Conservation (phyloP, 1,140 invertebrate genomes). For the Drosophila navojoa region DNA sequence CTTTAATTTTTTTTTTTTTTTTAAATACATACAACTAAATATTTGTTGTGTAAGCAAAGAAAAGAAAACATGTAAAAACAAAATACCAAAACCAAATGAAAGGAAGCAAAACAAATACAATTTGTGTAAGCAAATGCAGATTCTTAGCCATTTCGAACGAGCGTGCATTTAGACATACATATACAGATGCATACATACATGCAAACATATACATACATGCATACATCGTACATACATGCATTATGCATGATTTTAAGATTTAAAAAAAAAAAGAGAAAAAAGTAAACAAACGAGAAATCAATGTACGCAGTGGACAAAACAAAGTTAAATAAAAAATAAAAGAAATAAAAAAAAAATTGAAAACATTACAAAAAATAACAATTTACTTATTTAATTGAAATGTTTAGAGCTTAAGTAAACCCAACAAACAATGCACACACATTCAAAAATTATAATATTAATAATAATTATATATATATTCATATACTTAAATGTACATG, state of each 20-base stretch:
- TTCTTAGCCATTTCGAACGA: conserved; percentile 79
- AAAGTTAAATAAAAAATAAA: conserved; percentile 12
- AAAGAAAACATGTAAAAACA: conserved; percentile 7
- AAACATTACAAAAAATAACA: conserved; percentile 20
- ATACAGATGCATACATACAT: conserved; percentile 11
- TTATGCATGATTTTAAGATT: conserved; percentile 32
- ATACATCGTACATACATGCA: conserved; percentile 7
- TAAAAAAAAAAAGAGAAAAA: background rate
- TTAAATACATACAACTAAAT: conserved; percentile 15
- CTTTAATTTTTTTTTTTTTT: background rate
- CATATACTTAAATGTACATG: conserved; percentile 29
- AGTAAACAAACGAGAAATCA: conserved; percentile 11
- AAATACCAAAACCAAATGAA: conserved; percentile 4
- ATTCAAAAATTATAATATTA: conserved; percentile 40
- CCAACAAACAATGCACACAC: conserved; percentile 39
- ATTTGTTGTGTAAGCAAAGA: conserved; percentile 48
- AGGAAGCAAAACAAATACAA: conserved; percentile 21
- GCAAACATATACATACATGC: no score
- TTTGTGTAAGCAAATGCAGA: conserved; percentile 52
- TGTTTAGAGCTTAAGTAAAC: conserved; percentile 42
- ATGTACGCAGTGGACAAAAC: conserved; percentile 34
- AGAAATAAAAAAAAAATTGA: conserved; percentile 22
- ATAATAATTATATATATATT: conserved; percentile 28
- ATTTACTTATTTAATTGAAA: conserved; percentile 49
- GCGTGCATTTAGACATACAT: conserved; percentile 69